Conservation (phyloP, 2,888 invertebrate genomes). For the Tridacna gigas region DNA sequence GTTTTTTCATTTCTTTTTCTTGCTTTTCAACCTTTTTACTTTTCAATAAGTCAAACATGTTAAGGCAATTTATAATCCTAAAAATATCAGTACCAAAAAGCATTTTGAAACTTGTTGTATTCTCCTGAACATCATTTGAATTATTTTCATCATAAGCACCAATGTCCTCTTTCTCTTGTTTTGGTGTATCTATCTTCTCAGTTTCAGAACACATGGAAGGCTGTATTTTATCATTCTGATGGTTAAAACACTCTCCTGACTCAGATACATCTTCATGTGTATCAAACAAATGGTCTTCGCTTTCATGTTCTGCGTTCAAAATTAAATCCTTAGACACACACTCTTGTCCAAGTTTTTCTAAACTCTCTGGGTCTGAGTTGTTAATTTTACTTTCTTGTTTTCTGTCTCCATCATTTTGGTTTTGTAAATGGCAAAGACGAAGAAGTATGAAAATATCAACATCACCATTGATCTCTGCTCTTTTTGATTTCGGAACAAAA, state of each 20-base stretch:
- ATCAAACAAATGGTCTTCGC: no score
- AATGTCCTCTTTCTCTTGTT: no score
- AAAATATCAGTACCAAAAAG: not conserved
- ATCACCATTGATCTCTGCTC: not conserved
- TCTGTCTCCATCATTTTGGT: not conserved
- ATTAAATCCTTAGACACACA: not conserved
- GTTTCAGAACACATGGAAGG: no score
- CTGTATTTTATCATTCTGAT: no score
- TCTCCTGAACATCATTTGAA: no score
- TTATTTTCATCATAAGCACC: no score
- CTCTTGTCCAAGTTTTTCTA: not conserved
- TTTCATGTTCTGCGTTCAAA: no score
- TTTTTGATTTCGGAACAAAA: conserved; percentile 24
- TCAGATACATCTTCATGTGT: no score
- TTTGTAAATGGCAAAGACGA: not conserved
- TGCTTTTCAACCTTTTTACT: not conserved
- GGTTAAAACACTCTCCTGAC: no score
- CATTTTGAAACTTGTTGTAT: not conserved
- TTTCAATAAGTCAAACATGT: not conserved
- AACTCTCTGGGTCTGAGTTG: not conserved
- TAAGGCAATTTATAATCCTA: not conserved
- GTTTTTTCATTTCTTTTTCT: not conserved
- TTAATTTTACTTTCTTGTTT: not conserved
- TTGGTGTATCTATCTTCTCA: no score
- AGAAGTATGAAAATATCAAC: conserved; percentile 23